Conservation (phyloP, 2,113 vertebrate species). For the Numida meleagris region DNA sequence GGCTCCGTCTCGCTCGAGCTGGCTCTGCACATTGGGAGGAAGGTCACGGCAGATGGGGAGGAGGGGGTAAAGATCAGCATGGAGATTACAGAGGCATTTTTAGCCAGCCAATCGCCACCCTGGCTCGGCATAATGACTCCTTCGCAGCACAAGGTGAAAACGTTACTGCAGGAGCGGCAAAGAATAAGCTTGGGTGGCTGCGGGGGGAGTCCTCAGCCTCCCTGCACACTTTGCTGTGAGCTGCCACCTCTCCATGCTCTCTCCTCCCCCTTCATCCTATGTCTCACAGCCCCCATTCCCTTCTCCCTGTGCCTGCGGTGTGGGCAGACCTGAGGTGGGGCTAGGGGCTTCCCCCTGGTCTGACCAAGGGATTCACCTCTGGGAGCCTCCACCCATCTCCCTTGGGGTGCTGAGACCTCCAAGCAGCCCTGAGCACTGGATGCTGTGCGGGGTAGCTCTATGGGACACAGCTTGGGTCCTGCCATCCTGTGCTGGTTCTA, state of each 20-base stretch:
- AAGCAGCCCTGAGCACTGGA: not conserved
- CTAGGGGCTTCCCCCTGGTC: too few species aligned
- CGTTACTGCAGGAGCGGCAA: not conserved
- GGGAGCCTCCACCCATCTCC: accelerated
- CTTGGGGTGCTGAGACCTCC: not conserved
- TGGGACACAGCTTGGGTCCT: not conserved
- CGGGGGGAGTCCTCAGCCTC: not conserved
- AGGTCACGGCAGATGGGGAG: conserved; percentile 68
- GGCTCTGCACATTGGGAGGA: conserved; percentile 33
- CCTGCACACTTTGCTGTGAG: accelerated
- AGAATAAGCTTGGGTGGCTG: not conserved
- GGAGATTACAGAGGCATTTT: conserved; percentile 78
- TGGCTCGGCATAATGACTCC: conserved; percentile 25
- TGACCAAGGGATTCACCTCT: accelerated
- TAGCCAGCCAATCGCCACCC: conserved; percentile 74
- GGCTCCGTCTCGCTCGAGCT: not conserved
- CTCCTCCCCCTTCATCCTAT: not conserved
- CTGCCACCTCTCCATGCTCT: too few species aligned
- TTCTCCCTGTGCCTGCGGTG: not conserved
- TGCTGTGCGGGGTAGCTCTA: not conserved
- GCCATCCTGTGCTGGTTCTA: too few species aligned
- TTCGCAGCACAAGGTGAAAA: conserved; percentile 68
- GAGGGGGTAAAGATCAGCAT: conserved; percentile 69
- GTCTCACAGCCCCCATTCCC: not conserved
- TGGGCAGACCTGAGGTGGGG: not conserved